Evolutionary conservation across 2,113 vertebrate species (phyloP).

Genomic region (Glareola pratincola): DNA sequence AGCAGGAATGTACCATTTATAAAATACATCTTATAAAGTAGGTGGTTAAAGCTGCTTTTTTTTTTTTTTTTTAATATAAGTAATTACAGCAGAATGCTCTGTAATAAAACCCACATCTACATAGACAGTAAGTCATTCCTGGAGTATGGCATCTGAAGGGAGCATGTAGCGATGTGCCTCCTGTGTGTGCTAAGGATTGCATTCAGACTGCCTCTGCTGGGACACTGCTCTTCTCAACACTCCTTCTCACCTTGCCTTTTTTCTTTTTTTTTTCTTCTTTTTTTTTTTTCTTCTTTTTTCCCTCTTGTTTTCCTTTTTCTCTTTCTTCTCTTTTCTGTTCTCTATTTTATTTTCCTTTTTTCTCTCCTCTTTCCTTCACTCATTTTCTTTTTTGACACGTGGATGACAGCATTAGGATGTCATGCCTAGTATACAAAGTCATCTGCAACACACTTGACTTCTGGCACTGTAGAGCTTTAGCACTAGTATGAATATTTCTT

Average conservation of each 20-base stretch:
- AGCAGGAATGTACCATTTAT: not conserved
- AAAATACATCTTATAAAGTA: not conserved
- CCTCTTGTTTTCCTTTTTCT: not conserved
- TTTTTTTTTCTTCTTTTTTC: too few relatives aligned
- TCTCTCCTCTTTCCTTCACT: not conserved
- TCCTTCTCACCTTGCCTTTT: not conserved
- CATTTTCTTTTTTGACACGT: not conserved
- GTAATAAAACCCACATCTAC: not conserved
- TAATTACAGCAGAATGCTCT: not conserved
- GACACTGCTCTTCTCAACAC: not conserved
- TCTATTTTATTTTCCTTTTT: not conserved
- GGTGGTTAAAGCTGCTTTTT: not conserved
- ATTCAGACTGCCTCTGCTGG: not conserved
- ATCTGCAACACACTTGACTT: not conserved
- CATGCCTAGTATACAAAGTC: not conserved
- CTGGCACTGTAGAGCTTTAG: not conserved
- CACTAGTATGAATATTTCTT: not conserved
- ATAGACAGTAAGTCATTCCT: not conserved
- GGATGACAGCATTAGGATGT: not conserved
- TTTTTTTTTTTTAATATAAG: not conserved
- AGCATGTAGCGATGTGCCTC: rapidly evolving
- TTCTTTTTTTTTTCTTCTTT: too few relatives aligned
- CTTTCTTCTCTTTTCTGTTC: not conserved
- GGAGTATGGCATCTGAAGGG: not conserved
- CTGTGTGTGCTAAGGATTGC: not conserved